Conservation (phyloP, 2,888 invertebrate species). For the Onchidella celtica region DNA sequence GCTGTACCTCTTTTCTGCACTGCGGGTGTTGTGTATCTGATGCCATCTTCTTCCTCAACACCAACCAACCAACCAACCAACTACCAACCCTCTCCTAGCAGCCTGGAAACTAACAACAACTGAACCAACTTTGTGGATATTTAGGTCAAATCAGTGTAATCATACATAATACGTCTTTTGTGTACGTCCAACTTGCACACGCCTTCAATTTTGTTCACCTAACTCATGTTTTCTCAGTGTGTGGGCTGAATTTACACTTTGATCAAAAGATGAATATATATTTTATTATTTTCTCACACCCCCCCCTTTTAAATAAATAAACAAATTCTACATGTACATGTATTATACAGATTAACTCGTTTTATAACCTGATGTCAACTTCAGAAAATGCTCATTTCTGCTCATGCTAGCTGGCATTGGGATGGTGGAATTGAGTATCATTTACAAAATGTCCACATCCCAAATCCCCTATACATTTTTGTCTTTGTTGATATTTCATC, state of each 20-base stretch:
- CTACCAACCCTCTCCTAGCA: neutral
- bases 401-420: neutral
- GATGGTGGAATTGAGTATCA: neutral
- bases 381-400: neutral
- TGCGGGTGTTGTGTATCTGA: neutral
- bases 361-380: constrained; percentile 1
- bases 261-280: neutral
- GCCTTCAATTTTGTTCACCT: constrained; percentile 3
- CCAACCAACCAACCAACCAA: neutral
- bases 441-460: neutral
- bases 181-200: neutral
- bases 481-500: neutral
- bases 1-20: neutral
- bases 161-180: neutral
- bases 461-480: neutral
- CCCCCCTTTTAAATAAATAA: neutral
- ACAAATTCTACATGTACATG: neutral
- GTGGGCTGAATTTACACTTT: neutral
- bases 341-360: constrained; percentile 25
- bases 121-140: neutral
- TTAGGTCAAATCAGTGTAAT: neutral
- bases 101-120: neutral
- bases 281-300: neutral
- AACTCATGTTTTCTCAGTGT: neutral
- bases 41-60: neutral